A percentile compares a stretch with the other conserved stretches of the same genome.
Conservation (phyloP, 1,140 invertebrate genomes). For the Meloidogyne floridensis region DNA sequence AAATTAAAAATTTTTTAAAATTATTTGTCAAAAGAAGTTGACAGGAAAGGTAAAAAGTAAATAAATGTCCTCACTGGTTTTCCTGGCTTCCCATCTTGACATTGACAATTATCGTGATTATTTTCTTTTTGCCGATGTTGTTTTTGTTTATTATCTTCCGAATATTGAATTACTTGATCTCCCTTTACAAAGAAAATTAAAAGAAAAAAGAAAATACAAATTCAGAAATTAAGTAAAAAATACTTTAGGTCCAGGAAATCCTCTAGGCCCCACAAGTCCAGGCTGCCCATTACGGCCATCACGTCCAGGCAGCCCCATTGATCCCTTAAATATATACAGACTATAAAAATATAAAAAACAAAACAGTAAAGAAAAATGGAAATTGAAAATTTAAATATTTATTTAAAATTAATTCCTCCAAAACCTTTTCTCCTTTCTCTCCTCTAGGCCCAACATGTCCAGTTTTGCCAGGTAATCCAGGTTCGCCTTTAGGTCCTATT, state of each 20-base stretch:
- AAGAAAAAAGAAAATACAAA: neutral
- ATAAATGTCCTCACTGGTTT: neutral
- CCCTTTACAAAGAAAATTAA: slow-evolving; percentile 38
- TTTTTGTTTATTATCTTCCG: neutral
- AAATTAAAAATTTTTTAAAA: slow-evolving; percentile 15
- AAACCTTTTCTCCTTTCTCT: slow-evolving; percentile 57
- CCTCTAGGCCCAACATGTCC: slow-evolving; percentile 47
- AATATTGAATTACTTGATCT: slow-evolving; percentile 35
- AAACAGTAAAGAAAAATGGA: slow-evolving; percentile 19
- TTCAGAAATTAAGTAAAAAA: slow-evolving; percentile 28
- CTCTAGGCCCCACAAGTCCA: slow-evolving; percentile 45
- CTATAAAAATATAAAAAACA: neutral
- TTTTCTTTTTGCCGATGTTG: neutral
- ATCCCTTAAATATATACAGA: slow-evolving; percentile 38
- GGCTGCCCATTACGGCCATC: slow-evolving; percentile 43
- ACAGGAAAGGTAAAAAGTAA: neutral
- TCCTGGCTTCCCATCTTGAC: slow-evolving; percentile 29
- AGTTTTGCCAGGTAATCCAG: slow-evolving; percentile 44
- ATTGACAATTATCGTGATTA: slow-evolving; percentile 1
- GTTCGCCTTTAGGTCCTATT: slow-evolving; percentile 60
- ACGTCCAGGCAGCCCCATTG: slow-evolving; percentile 43
- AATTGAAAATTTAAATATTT: slow-evolving; percentile 23
- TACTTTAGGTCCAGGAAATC: slow-evolving; percentile 51
- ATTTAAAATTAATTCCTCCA: neutral
- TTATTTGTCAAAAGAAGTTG: neutral